phyloP scores from a whole-genome alignment of 2,888 invertebrate genomes.

The Andrena dorsata region DNA sequence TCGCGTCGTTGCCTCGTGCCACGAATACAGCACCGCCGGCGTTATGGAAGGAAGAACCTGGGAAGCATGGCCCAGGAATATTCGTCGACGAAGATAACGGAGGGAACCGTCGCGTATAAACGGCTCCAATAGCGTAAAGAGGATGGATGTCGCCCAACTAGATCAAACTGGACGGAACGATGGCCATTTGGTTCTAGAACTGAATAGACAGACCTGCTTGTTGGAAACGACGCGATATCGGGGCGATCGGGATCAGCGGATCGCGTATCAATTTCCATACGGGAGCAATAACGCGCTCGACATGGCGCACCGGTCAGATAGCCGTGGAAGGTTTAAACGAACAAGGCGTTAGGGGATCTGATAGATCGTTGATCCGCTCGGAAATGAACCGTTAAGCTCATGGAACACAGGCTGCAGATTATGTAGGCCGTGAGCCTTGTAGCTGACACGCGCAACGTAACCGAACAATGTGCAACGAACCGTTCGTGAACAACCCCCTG shows the following conservation, averaged over 20 bases:
- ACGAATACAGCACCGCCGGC: not conserved
- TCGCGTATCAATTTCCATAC: constrained; percentile 32
- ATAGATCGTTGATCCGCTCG: constrained; percentile 55
- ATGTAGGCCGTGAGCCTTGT: constrained; percentile 47
- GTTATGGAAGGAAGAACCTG: not conserved
- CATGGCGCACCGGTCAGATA: constrained; percentile 43
- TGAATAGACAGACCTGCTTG: not conserved
- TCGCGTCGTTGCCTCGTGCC: not conserved
- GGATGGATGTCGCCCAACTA: not conserved
- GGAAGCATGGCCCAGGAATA: not conserved
- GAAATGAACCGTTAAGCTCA: constrained; percentile 57
- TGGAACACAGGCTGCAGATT: constrained; percentile 28
- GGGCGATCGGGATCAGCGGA: not conserved
- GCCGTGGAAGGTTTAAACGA: constrained; percentile 40
- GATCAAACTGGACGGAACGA: not conserved
- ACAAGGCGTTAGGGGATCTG: constrained; percentile 49
- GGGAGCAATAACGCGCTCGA: constrained; percentile 17
- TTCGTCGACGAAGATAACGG: not conserved
- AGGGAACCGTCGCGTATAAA: not conserved
- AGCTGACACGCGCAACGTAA: constrained; percentile 55
- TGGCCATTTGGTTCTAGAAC: not conserved
- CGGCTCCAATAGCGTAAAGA: not conserved
- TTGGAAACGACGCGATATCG: not conserved
- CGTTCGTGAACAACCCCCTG: constrained; percentile 35
- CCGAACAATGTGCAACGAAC: constrained; percentile 54